Percentiles rank a stretch among this genome's conserved stretches.
Evolutionary conservation across 2,888 invertebrate species (phyloP).

Genomic region (Lasioglossum vierecki): DNA sequence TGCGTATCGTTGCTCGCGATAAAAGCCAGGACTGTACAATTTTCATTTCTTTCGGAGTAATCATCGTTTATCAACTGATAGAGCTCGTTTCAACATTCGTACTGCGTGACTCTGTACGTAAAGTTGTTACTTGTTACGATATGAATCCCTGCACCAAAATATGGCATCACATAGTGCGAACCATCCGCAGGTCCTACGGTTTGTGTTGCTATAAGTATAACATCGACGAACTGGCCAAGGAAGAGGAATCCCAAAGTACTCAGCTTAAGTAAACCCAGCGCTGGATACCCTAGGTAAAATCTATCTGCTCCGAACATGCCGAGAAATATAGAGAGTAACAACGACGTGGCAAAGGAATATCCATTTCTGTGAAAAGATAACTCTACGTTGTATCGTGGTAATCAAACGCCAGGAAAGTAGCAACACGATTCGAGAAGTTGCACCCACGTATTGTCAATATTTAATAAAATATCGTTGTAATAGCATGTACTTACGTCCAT

Average conservation of each 20-base stretch:
- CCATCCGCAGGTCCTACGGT: slow-evolving; percentile 97
- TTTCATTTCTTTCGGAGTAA: slow-evolving; percentile 31
- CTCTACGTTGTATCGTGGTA: neutral
- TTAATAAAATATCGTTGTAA: neutral
- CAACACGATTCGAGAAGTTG: neutral
- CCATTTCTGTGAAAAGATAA: slow-evolving; percentile 90
- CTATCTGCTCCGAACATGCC: slow-evolving; percentile 99
- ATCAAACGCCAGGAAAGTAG: neutral
- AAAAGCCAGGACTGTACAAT: slow-evolving; percentile 58
- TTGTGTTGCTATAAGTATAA: slow-evolving; percentile 97
- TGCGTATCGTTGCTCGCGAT: slow-evolving; percentile 67
- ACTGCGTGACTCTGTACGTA: slow-evolving; percentile 92
- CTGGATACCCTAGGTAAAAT: slow-evolving; percentile 99
- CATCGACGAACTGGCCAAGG: slow-evolving; percentile 96
- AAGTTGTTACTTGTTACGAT: slow-evolving; percentile 93
- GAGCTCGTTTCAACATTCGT: slow-evolving; percentile 88
- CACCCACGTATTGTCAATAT: neutral
- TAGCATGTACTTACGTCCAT: slow-evolving; percentile 93
- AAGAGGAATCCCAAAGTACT: slow-evolving; percentile 99
- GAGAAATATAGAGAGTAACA: slow-evolving; percentile 96
- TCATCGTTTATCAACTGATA: slow-evolving; percentile 25
- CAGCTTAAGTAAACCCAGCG: slow-evolving; percentile 96
- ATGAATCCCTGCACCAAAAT: slow-evolving; percentile 94
- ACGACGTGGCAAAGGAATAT: slow-evolving; percentile 95
- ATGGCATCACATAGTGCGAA: slow-evolving; percentile 96